Conservation (phyloP, 1,140 invertebrate genomes). For the Brachystomella parvula region DNA sequence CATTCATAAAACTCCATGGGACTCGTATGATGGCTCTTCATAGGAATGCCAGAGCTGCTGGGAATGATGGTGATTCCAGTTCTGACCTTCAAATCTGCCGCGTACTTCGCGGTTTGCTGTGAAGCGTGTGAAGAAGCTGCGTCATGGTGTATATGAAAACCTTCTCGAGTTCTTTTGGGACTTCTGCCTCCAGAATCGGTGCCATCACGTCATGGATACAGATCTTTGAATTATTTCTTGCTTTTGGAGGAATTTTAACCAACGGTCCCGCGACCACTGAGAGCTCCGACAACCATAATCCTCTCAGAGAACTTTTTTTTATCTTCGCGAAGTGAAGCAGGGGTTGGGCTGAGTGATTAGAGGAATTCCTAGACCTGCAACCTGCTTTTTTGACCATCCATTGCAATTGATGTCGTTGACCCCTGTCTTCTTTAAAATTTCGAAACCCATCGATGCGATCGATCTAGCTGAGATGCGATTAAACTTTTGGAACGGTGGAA, state of each 20-base stretch:
- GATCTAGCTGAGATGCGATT: too few species aligned
- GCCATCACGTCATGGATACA: slow-evolving; percentile 13
- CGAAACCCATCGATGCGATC: too few species aligned
- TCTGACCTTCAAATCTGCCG: neutral
- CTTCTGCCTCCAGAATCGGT: slow-evolving; percentile 7
- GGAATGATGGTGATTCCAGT: neutral
- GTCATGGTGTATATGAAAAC: slow-evolving; percentile 8
- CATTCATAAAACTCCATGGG: neutral
- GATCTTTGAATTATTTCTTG: neutral
- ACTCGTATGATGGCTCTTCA: neutral
- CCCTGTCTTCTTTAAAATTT: too few species aligned
- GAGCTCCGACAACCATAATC: neutral
- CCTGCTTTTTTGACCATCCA: too few species aligned
- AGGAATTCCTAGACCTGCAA: too few species aligned
- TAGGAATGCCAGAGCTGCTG: neutral
- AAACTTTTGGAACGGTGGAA: too few species aligned
- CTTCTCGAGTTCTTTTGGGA: neutral
- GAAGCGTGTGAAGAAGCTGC: neutral
- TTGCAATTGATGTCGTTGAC: too few species aligned
- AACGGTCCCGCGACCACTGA: slow-evolving; percentile 6
- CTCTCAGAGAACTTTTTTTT: too few species aligned
- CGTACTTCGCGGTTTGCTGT: neutral
- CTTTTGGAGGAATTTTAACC: slow-evolving; percentile 14
- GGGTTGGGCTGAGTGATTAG: too few species aligned
- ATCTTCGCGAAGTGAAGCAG: too few species aligned